Conservation (phyloP, 2,888 invertebrate genomes). For the Brachyopa scutellaris region DNA sequence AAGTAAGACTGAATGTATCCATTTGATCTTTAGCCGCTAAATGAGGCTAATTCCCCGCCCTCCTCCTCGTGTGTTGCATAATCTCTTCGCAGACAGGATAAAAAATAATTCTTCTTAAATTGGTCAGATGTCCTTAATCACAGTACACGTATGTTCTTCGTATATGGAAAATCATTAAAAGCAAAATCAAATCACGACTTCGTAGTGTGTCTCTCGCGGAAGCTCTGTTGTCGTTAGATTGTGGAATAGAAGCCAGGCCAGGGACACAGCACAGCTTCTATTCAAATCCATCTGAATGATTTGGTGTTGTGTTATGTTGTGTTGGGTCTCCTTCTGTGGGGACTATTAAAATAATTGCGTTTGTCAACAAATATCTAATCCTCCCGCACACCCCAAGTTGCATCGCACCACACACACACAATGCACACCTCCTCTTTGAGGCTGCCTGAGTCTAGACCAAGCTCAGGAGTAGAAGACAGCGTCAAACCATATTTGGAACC, state of each 20-base stretch:
- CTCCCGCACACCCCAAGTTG: conserved; percentile 30
- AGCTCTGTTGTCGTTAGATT: conserved; percentile 39
- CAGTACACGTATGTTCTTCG: conserved; percentile 48
- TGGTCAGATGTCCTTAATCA: conserved; percentile 68
- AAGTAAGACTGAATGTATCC: neutral
- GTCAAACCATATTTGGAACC: conserved; percentile 73
- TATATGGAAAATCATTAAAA: conserved; percentile 71
- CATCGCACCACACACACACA: neutral
- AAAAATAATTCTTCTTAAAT: conserved; percentile 60
- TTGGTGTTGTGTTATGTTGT: conserved; percentile 58
- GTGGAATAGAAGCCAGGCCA: conserved; percentile 20
- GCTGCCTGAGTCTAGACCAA: conserved; percentile 38
- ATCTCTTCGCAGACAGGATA: conserved; percentile 47
- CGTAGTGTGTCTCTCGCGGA: conserved; percentile 62
- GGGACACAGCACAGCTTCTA: conserved; percentile 43
- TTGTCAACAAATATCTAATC: conserved; percentile 70
- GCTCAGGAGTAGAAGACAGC: conserved; percentile 55
- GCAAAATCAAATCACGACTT: conserved; percentile 72
- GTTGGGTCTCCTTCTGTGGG: conserved; percentile 61
- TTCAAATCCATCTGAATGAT: conserved; percentile 66
- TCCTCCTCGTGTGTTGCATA: conserved; percentile 43
- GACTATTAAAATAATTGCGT: conserved; percentile 72
- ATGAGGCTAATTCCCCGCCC: conserved; percentile 44
- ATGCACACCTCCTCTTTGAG: conserved; percentile 14
- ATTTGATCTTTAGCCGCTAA: conserved; percentile 37